phyloP scores from a whole-genome alignment of 2,113 vertebrate genomes.

The Cardinalis cardinalis region DNA sequence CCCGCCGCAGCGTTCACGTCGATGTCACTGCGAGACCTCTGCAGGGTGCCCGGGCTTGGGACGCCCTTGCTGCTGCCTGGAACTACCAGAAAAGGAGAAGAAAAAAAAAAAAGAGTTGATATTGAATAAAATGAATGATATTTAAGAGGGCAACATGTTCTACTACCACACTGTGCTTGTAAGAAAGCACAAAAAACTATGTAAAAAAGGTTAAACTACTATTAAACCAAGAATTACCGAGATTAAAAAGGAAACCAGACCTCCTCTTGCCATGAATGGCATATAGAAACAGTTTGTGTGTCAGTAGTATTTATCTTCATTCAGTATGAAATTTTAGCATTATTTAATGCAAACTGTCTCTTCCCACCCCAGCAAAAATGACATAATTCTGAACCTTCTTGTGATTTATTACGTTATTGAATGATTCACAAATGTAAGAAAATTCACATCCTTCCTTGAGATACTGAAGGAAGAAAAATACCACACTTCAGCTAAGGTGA shows the following conservation, averaged over 20 bases:
- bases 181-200: accelerated
- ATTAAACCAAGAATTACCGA: background rate
- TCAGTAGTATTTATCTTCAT: background rate
- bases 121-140: background rate
- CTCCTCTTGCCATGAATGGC: background rate
- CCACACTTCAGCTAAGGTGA: background rate
- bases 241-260: background rate
- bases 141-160: background rate
- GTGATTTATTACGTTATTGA: background rate
- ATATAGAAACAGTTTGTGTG: background rate
- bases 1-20: constrained; percentile 92
- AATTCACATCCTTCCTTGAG: background rate
- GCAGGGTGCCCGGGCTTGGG: constrained; percentile 80
- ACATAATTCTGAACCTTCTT: background rate
- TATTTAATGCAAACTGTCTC: background rate
- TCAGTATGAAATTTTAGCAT: background rate
- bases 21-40: constrained; percentile 93
- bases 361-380: background rate
- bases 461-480: background rate
- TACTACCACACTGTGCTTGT: accelerated
- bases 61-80: constrained; percentile 77
- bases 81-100: constrained; percentile 57
- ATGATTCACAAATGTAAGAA: background rate
- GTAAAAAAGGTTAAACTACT: background rate
- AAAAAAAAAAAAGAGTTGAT: background rate